These are phyloP conservation scores for Plectrocnemia conspersa DNA, from an alignment of 1,140 invertebrate species.

Conservation along the genomic window DNA sequence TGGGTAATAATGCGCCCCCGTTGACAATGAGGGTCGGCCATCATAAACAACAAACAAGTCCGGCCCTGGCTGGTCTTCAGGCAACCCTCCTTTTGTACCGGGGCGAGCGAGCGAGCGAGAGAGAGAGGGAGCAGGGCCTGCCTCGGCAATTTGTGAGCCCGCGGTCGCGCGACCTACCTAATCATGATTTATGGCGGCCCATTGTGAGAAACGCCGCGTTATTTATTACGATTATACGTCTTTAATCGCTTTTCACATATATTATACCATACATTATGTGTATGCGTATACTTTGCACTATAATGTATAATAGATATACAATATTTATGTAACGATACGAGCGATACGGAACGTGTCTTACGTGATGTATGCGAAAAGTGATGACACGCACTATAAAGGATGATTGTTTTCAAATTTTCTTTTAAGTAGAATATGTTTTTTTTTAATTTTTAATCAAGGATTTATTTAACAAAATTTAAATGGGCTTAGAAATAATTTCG, in stretches of 20 bases:
- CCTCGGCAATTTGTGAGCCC: slow-evolving; percentile 24
- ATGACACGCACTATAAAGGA: no score
- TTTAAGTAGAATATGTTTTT: no score
- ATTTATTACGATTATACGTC: slow-evolving; percentile 35
- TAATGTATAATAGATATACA: no score
- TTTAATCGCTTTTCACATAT: slow-evolving; percentile 27
- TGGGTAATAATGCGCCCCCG: slow-evolving; percentile 31
- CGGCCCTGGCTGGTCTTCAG: slow-evolving; percentile 27
- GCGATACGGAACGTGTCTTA: no score
- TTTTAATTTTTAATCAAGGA: no score
- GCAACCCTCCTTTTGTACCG: slow-evolving; percentile 14
- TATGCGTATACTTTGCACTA: no score
- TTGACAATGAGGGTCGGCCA: slow-evolving; percentile 29
- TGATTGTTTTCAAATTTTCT: no score
- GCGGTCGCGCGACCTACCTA: slow-evolving; percentile 17
- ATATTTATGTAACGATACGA: no score
- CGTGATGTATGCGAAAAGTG: no score
- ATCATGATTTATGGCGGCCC: slow-evolving; percentile 34
- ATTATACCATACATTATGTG: no score
- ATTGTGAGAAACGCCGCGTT: slow-evolving; percentile 34
- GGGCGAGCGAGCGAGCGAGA: not conserved
- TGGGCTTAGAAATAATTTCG: no score
- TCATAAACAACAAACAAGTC: slow-evolving; percentile 36
- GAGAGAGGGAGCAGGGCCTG: slow-evolving; percentile 6
- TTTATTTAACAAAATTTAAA: no score